These are phyloP conservation scores for Troilus luridus DNA, from an alignment of 2,888 invertebrate genomes.

Conservation along the genomic window DNA sequence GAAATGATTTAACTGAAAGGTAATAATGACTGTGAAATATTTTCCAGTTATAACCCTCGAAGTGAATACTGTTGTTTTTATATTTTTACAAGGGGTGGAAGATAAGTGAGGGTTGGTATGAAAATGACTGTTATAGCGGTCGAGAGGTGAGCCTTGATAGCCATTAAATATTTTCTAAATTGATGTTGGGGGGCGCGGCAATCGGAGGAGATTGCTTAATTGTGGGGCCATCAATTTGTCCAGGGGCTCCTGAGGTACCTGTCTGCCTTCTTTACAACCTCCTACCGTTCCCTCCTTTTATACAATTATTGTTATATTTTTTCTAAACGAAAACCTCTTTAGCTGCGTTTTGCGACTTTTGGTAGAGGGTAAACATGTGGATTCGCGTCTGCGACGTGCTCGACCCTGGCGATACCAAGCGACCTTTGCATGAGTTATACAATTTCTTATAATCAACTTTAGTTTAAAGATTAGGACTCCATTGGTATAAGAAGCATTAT, in stretches of 20 bases:
- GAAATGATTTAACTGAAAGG: no score
- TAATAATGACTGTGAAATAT: background rate
- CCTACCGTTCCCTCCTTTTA: slow-evolving; percentile 17
- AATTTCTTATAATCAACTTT: no score
- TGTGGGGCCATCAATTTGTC: slow-evolving; percentile 49
- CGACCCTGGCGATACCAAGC: no score
- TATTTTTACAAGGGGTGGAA: slow-evolving; percentile 7
- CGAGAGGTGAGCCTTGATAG: background rate
- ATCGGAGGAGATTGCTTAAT: slow-evolving; percentile 25
- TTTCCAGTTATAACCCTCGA: background rate
- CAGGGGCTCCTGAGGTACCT: slow-evolving; percentile 4
- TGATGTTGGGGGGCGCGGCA: background rate
- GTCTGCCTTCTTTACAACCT: background rate
- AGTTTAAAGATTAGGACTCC: no score
- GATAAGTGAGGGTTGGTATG: slow-evolving; percentile 21
- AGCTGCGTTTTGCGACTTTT: no score
- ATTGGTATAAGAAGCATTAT: no score
- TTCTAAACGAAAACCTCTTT: background rate
- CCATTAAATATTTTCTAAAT: slow-evolving; percentile 32
- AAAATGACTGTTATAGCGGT: slow-evolving; percentile 11
- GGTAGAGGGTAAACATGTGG: no score
- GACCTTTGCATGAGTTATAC: no score
- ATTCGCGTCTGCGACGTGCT: no score
- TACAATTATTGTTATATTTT: background rate
- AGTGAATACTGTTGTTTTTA: background rate